Conservation (phyloP, 2,888 invertebrate species). For the Cyclophora punctaria region DNA sequence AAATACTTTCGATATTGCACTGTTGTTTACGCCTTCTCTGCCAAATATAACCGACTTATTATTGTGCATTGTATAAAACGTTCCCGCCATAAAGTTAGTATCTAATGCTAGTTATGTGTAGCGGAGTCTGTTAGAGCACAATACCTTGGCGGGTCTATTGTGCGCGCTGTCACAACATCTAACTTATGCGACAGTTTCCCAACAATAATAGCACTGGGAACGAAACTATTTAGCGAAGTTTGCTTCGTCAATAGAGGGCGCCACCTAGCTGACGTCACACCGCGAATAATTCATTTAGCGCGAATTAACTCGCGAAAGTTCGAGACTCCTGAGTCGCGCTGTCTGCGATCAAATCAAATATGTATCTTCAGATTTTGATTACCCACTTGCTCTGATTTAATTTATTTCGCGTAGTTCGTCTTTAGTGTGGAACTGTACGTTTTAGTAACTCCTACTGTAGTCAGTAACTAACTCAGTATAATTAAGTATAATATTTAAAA, state of each 20-base stretch:
- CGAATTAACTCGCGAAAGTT: conserved; percentile 53
- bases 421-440: no score
- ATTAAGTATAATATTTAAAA: no score
- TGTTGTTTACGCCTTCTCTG: no score
- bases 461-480: no score
- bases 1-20: no score
- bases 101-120: background rate
- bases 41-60: no score
- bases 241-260: conserved; percentile 66
- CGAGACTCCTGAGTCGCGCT: conserved; percentile 35
- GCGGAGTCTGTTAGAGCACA: background rate
- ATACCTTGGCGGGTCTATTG: conserved; percentile 30
- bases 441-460: no score
- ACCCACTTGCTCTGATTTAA: conserved; percentile 4
- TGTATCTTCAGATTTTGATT: background rate
- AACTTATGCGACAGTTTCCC: conserved; percentile 60
- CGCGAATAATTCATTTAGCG: conserved; percentile 68
- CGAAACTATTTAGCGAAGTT: conserved; percentile 72
- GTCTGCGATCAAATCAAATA: conserved; percentile 10
- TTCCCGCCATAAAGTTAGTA: no score
- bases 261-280: conserved; percentile 42
- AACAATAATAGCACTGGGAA: conserved; percentile 68
- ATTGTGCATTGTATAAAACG: no score
- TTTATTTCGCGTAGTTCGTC: no score
- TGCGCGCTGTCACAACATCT: conserved; percentile 41